Evolutionary conservation across 2,888 invertebrate species (phyloP).

Genomic region (Trissolcus brochymenae): DNA sequence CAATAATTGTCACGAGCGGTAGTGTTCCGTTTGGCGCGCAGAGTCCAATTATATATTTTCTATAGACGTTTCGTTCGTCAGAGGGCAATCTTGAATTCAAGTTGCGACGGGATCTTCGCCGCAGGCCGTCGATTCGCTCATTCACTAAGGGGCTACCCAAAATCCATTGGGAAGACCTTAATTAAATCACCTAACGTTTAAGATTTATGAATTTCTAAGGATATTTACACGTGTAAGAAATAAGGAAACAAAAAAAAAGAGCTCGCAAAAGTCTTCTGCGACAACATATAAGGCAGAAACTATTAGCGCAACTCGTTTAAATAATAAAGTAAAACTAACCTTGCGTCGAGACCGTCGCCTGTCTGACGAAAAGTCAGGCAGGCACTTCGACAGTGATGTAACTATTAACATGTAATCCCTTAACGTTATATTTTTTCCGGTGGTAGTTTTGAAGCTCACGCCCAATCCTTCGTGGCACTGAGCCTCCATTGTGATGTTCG

Average conservation of each 20-base stretch:
- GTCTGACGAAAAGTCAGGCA: slow-evolving; percentile 52
- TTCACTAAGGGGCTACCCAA: slow-evolving; percentile 55
- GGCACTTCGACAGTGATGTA: slow-evolving; percentile 73
- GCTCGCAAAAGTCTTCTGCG: slow-evolving; percentile 68
- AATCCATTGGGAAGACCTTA: slow-evolving; percentile 57
- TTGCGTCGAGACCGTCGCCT: slow-evolving; percentile 67
- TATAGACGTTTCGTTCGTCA: slow-evolving; percentile 18
- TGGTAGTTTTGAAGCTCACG: slow-evolving; percentile 64
- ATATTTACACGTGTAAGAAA: slow-evolving; percentile 69
- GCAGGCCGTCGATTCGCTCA: slow-evolving; percentile 20
- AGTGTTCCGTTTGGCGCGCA: slow-evolving; percentile 8
- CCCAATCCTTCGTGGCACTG: slow-evolving; percentile 32
- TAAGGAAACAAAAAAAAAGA: slow-evolving; percentile 59
- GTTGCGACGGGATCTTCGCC: slow-evolving; percentile 22
- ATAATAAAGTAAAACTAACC: slow-evolving; percentile 67
- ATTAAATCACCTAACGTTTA: slow-evolving; percentile 68
- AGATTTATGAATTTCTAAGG: slow-evolving; percentile 72
- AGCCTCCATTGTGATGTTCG: slow-evolving; percentile 13
- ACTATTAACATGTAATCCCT: slow-evolving; percentile 75
- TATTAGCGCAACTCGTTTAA: slow-evolving; percentile 71
- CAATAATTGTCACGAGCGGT: slow-evolving; percentile 41
- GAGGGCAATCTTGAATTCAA: slow-evolving; percentile 24
- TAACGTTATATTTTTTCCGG: slow-evolving; percentile 74
- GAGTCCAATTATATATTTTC: slow-evolving; percentile 32
- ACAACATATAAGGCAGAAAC: slow-evolving; percentile 71